A percentile compares a stretch with the other conserved stretches of the same genome.
phyloP scores from a whole-genome alignment of 2,797 vertebrate genomes.

The Erithacus rubecula region DNA sequence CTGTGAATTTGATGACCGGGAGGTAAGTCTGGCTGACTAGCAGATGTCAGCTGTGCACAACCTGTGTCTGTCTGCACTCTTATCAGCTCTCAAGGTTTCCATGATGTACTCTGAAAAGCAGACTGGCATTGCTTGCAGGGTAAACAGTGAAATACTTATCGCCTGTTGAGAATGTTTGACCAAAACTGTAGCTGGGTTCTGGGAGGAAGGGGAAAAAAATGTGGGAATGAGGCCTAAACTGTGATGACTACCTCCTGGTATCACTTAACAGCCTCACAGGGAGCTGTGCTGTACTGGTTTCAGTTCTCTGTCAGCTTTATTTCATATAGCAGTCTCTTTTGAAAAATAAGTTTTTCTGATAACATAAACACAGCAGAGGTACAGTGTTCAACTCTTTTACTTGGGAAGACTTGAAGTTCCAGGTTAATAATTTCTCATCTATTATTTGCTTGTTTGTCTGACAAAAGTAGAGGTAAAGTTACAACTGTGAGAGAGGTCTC shows the following conservation, averaged over 20 bases:
- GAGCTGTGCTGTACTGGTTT: not conserved
- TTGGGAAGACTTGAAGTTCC: not conserved
- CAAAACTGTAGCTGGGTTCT: not conserved
- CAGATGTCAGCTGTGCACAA: not conserved
- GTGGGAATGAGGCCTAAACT: not conserved
- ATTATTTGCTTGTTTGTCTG: not conserved
- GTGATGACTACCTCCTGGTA: not conserved
- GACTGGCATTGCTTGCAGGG: not conserved
- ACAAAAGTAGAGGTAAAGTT: not conserved
- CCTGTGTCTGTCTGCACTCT: not conserved
- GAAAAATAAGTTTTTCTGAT: not conserved
- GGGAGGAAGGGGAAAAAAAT: not conserved
- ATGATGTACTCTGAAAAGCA: not conserved
- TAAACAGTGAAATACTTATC: conserved; percentile 17
- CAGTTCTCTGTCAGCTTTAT: not conserved
- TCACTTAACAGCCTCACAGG: not conserved
- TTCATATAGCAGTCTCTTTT: not conserved
- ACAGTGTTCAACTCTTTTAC: not conserved
- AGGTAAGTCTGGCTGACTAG: conserved; percentile 77
- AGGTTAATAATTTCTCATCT: not conserved
- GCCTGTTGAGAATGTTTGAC: not conserved
- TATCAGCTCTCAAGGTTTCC: conserved; percentile 15
- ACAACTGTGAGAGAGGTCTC: not conserved
- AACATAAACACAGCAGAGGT: not conserved
- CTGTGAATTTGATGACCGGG: conserved; percentile 95